phyloP scores from a whole-genome alignment of 1,140 invertebrate genomes.

The Drosophila chauvacae region DNA sequence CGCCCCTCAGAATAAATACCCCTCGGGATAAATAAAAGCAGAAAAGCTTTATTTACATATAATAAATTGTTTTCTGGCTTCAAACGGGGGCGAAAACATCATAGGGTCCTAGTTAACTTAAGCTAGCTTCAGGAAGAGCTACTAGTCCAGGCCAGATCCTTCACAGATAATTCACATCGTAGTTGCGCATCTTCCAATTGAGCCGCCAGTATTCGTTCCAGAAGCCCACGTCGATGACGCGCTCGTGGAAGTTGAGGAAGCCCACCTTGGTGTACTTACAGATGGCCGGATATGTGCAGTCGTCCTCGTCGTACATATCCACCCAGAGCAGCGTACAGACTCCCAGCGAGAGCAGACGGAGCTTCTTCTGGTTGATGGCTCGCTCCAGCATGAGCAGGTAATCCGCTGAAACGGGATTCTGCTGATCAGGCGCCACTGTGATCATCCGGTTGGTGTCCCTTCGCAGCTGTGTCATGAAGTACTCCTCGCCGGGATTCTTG shows the following conservation, averaged over 20 bases:
- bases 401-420: constrained; percentile 88
- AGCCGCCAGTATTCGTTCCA: constrained; percentile 90
- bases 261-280: constrained; percentile 89
- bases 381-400: constrained; percentile 88
- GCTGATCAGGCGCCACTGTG: constrained; percentile 87
- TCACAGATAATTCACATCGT: constrained; percentile 89
- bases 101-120: constrained; percentile 42
- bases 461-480: constrained; percentile 58
- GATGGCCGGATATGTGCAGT: constrained; percentile 89
- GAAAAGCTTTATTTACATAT: neutral
- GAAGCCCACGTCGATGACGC: constrained; percentile 92
- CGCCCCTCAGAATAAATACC: constrained; percentile 56
- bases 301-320: constrained; percentile 88
- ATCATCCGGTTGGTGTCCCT: constrained; percentile 86
- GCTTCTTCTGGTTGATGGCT: constrained; percentile 88
- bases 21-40: neutral
- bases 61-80: constrained; percentile 34
- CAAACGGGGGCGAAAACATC: constrained; percentile 82
- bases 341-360: constrained; percentile 88
- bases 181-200: constrained; percentile 90
- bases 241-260: constrained; percentile 87
- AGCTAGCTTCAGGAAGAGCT: constrained; percentile 22
- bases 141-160: neutral
- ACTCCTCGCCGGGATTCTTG: constrained; percentile 65
- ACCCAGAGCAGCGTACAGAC: constrained; percentile 91